Base-by-base conservation (phyloP, 92 coral and sea anemone genomes). In the Nematostella vectensis region DNA sequence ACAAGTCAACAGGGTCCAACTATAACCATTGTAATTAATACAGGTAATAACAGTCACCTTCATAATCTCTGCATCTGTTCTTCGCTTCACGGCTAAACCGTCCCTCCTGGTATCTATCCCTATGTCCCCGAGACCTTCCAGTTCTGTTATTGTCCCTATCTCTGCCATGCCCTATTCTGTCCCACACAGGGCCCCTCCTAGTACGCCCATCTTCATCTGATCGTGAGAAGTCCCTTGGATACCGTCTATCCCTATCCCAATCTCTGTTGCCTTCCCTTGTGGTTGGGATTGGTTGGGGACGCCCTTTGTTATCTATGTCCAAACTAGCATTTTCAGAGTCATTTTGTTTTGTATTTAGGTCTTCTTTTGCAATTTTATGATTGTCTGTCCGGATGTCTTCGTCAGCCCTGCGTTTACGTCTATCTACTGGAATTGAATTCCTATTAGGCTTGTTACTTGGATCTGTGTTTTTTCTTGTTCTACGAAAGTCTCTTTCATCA, bases 11-110 rank as follows among this genome's bases (percentile, higher is more conserved):
- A n/a, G n/a, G n/a, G n/a, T n/a, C n/a, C n/a, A n/a, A n/a, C n/a
- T n/a, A n/a, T n/a, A n/a, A n/a, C n/a, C n/a, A n/a, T n/a, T n/a
- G n/a, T n/a, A n/a, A n/a, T n/a, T n/a, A n/a, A n/a, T n/a, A n/a
- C n/a, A n/a, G n/a, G n/a, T n/a, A n/a, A n/a, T n/a, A n/a, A n/a
- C n/a, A n/a, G n/a, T 55, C 81, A 91, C 98, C 98, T 62, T 91
- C 98, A 82, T 91, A 91, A 70, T 91, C 98, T 48, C 96, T 71
- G 60, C 98, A 91, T 40, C 98, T 82, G 15, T 78, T 87, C 44
- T 84, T 77, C 17, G 67, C 63, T 48, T 81, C 65, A 44, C 65
- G 69, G 11, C 65, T 77, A 39, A 62, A 72, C 47, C 94, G 59
- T 27, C 62, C 76, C 20, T 65, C 85, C 42, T 69, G 69, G 50